phyloP scores from a whole-genome alignment of 2,888 invertebrate genomes.

The Xestoiulus laeticollis region DNA sequence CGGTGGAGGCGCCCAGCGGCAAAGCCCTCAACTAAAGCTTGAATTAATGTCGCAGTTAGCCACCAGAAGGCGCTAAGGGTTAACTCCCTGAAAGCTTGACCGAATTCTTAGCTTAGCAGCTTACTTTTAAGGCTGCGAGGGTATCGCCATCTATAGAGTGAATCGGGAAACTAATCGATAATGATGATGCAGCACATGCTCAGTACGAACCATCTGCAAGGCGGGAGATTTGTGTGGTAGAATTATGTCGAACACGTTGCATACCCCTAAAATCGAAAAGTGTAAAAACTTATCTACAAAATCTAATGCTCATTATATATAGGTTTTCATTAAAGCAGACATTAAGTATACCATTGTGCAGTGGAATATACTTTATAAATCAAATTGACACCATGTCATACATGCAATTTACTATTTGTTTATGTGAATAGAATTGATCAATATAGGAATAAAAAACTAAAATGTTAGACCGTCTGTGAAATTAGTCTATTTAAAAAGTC shows the following conservation, averaged over 20 bases:
- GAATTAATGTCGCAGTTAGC: not conserved
- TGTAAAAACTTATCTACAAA: no score
- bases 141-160: not conserved
- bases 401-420: no score
- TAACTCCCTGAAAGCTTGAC: not conserved
- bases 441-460: not conserved
- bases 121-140: not conserved
- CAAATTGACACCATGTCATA: no score
- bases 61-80: not conserved
- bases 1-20: slow-evolving; percentile 7
- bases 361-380: no score
- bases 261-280: no score
- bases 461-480: not conserved
- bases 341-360: no score
- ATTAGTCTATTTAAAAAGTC: no score
- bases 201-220: not conserved
- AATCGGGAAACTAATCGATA: not conserved
- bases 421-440: no score
- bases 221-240: not conserved
- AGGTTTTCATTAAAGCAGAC: no score
- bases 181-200: not conserved
- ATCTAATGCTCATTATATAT: no score
- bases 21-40: not conserved
- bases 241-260: no score
- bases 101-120: not conserved